phyloP scores from a whole-genome alignment of 2,797 vertebrate genomes.

The Semotilus atromaculatus region DNA sequence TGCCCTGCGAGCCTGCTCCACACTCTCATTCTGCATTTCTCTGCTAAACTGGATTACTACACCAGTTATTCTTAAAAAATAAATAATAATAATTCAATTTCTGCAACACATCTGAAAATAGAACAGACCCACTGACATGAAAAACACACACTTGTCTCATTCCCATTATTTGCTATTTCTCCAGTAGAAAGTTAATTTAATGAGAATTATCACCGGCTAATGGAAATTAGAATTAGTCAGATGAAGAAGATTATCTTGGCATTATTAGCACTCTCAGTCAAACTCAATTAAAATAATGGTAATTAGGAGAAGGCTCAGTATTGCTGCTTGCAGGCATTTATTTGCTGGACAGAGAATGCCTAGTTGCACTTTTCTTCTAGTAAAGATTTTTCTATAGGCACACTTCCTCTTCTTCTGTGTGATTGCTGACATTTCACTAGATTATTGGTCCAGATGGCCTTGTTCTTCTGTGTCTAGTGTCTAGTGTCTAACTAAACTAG shows the following conservation, averaged over 20 bases:
- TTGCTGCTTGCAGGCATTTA: constrained; percentile 56
- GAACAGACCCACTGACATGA: constrained; percentile 16
- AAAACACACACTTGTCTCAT: constrained; percentile 50
- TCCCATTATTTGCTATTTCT: constrained; percentile 80
- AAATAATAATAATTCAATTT: background rate
- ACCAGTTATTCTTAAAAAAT: background rate
- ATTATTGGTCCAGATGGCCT: no score
- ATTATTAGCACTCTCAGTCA: constrained; percentile 86
- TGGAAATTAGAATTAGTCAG: constrained; percentile 87
- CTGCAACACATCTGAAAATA: background rate
- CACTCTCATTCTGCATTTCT: background rate
- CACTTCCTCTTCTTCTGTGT: no score
- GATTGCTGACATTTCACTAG: no score
- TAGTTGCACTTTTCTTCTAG: no score
- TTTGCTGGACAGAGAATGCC: constrained; percentile 58
- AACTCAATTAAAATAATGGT: constrained; percentile 82
- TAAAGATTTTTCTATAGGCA: no score
- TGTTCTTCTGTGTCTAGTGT: no score
- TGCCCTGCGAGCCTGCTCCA: no score
- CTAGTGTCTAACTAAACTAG: no score
- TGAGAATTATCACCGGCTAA: constrained; percentile 84
- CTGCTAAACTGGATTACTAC: background rate
- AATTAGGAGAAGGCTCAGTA: constrained; percentile 74
- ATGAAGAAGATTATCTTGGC: constrained; percentile 84
- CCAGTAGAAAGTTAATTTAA: constrained; percentile 84